These are phyloP conservation scores for Aviceda subcristata DNA, from an alignment of 2,113 vertebrate species.

Conservation along the genomic window DNA sequence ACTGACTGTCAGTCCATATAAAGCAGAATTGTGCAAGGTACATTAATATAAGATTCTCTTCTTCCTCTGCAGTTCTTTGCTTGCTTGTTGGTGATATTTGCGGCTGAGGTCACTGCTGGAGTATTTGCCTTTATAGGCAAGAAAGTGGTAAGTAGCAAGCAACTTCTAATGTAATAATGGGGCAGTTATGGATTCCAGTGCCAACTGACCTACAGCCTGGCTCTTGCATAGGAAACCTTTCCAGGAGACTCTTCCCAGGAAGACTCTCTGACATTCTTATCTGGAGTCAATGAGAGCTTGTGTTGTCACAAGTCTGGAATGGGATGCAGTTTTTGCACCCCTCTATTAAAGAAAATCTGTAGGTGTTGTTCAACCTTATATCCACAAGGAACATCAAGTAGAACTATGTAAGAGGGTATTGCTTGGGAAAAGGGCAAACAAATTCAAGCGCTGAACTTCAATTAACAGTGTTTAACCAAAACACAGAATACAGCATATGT, in stretches of 20 bases:
- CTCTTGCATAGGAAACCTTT: background rate
- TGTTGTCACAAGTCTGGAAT: background rate
- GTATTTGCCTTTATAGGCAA: conserved; percentile 97
- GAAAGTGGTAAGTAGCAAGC: conserved; percentile 78
- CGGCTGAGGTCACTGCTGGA: conserved; percentile 91
- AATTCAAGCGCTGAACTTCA: background rate
- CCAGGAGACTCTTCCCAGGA: background rate
- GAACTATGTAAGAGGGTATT: background rate
- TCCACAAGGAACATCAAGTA: background rate
- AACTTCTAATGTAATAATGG: background rate
- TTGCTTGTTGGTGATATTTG: conserved; percentile 94
- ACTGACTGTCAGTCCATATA: background rate
- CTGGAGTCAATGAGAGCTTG: background rate
- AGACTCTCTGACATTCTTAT: background rate
- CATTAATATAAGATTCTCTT: conserved; percentile 19
- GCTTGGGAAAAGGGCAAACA: background rate
- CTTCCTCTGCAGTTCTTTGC: conserved; percentile 87
- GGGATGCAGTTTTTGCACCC: background rate
- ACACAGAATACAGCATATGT: background rate
- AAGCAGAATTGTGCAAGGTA: background rate
- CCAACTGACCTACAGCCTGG: background rate
- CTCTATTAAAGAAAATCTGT: background rate
- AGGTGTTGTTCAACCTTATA: background rate
- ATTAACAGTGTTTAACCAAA: background rate
- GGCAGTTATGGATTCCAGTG: background rate